Evolutionary conservation across 2,113 vertebrate genomes (phyloP), one percentile per base, ranked within the genome.

Genomic region (Taurulus bubalis): DNA sequence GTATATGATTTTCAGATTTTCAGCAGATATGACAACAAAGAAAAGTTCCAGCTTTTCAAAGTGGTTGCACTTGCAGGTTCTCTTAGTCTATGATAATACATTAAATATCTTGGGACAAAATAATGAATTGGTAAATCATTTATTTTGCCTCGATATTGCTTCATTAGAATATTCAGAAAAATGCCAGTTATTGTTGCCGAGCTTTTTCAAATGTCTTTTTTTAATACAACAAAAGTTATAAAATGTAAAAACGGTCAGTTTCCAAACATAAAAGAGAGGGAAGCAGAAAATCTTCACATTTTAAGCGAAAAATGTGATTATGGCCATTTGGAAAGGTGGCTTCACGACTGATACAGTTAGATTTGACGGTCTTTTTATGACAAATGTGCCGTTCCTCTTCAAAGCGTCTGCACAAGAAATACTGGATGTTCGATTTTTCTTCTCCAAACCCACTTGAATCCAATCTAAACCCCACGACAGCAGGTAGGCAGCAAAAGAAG

Each of bases 401-500:
- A 8, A 36, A 55, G 15, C 34, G 49, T 32, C 15, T 15, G 16
- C 45, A 16, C 20, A 18, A 10, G 51, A 71, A 72, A 76, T 16
- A 20, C 38, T 53, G 60, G 32, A 51, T 20, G 42, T 59, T 16
- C 10, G 10, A 18, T 2, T n/a, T 62, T 24, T 53, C 45, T 65
- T 32, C 53, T 51, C 12, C 28, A 79, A 60, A 69, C 14, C 38
- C 22, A 32, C 60, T 40, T 8, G 32, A 77, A 67, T 68, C 62
- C 51, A 34, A 71, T 65, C 60, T 53, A 64, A 83, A 40, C 77
- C n/a, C 87, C 87, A 90, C 80, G 91, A 95, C 95, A 95, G 64
- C 94, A 95, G 94, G 93, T 87, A 89, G 83, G 86, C 74, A 92
- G 87, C 87, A 59, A 59, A 85, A 91, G 90, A 87, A 73, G 79